phyloP scores from a whole-genome alignment of 2,113 vertebrate species.

The Pholis gunnellus region DNA sequence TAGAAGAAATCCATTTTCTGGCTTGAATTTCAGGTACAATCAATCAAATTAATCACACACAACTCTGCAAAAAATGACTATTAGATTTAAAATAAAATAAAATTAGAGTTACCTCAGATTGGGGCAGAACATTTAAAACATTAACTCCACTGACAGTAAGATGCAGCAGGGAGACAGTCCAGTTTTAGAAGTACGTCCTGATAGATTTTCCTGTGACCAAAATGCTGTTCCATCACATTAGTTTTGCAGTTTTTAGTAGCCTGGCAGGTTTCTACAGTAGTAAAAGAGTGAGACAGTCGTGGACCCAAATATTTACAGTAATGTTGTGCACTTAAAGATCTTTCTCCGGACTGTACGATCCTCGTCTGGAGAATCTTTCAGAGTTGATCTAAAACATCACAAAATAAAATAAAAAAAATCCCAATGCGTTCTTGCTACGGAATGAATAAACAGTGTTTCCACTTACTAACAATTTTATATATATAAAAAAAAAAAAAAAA shows the following conservation, averaged over 20 bases:
- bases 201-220: constrained; percentile 17
- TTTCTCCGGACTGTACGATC: constrained; percentile 36
- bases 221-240: constrained; percentile 51
- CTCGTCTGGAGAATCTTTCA: constrained; percentile 55
- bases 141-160: constrained; percentile 26
- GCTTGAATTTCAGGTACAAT: constrained; percentile 59
- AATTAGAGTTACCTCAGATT: constrained; percentile 36
- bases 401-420: neutral
- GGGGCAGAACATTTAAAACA: constrained; percentile 57
- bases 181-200: constrained; percentile 26
- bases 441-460: constrained; percentile 78
- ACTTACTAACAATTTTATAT: constrained; percentile 62
- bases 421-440: constrained; percentile 63
- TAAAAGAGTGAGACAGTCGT: constrained; percentile 71
- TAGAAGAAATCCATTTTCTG: constrained; percentile 45
- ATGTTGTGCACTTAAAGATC: constrained; percentile 74
- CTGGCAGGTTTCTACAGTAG: constrained; percentile 76
- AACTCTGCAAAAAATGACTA: constrained; percentile 64
- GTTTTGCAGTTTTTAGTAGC: constrained; percentile 55
- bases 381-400: constrained; percentile 58
- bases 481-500: constrained; percentile 26
- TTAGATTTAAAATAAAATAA: constrained; percentile 58
- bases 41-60: constrained; percentile 69
- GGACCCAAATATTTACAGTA: constrained; percentile 81
- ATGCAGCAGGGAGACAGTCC: constrained; percentile 17